These are phyloP conservation scores for Aspidiotus rigidus DNA, from an alignment of 2,888 invertebrate genomes.

Conservation along the genomic window DNA sequence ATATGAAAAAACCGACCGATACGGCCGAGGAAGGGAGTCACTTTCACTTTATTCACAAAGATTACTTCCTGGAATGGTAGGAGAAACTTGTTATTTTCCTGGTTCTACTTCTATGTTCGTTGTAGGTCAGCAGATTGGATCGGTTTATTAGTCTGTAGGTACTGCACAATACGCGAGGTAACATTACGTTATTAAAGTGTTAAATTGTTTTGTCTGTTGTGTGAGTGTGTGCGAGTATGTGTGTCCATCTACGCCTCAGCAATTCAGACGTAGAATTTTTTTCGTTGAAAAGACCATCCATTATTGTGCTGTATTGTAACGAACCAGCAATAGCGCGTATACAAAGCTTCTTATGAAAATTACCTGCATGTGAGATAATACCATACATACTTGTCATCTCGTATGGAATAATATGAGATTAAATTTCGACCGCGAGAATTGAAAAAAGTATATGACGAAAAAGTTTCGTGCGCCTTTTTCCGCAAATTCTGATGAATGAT, in stretches of 20 bases:
- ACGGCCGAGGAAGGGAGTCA: conserved; percentile 23
- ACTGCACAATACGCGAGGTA: not conserved
- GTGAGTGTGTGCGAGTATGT: too few species aligned
- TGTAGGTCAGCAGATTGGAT: conserved; percentile 16
- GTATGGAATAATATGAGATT: too few species aligned
- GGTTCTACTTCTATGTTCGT: conserved; percentile 29
- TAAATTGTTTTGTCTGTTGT: conserved; percentile 11
- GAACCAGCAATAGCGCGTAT: too few species aligned
- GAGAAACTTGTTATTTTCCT: conserved; percentile 31
- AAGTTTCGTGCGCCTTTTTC: too few species aligned
- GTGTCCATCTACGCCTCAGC: conserved; percentile 6
- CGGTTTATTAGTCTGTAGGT: conserved; percentile 1
- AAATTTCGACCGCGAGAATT: too few species aligned
- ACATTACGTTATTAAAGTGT: conserved; percentile 5
- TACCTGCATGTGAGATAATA: too few species aligned
- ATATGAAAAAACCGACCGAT: conserved; percentile 13
- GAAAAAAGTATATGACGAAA: too few species aligned
- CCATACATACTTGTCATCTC: too few species aligned
- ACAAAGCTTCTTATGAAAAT: too few species aligned
- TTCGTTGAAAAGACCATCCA: not conserved
- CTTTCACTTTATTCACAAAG: conserved; percentile 28
- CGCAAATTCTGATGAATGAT: too few species aligned
- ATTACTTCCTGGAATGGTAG: conserved; percentile 31
- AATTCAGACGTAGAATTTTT: conserved; percentile 2
- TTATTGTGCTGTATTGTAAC: too few species aligned